Conservation (phyloP, 2,797 vertebrate species). For the Amphiprion clarkii region DNA sequence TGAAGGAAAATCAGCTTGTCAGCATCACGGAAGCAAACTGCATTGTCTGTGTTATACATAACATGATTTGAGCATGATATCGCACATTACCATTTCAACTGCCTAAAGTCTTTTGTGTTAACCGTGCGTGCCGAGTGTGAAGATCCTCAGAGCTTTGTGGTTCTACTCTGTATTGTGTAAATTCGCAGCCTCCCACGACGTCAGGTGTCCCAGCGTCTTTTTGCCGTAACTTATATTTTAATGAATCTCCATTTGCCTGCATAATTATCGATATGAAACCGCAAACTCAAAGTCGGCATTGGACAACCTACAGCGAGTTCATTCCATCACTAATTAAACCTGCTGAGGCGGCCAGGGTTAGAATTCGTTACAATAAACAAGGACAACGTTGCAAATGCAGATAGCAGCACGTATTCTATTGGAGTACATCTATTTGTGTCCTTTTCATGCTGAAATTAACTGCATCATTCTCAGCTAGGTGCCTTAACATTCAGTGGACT, state of each 20-base stretch:
- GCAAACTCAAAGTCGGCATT: slow-evolving; percentile 11
- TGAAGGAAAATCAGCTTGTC: slow-evolving; percentile 62
- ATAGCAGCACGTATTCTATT: slow-evolving; percentile 18
- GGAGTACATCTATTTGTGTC: neutral
- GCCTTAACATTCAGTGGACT: slow-evolving; percentile 8
- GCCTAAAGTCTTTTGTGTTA: slow-evolving; percentile 29
- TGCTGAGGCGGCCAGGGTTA: slow-evolving; percentile 18
- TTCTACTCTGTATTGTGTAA: slow-evolving; percentile 23
- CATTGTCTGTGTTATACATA: slow-evolving; percentile 28
- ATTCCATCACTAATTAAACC: slow-evolving; percentile 44
- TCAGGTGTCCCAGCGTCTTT: slow-evolving; percentile 29
- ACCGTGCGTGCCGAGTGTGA: slow-evolving; percentile 13
- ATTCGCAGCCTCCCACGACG: slow-evolving; percentile 25
- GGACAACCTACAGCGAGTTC: slow-evolving; percentile 32
- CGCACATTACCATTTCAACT: slow-evolving; percentile 39
- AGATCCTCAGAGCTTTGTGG: slow-evolving; percentile 20
- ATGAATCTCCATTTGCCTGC: slow-evolving; percentile 35
- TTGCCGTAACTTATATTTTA: slow-evolving; percentile 49
- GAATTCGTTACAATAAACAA: slow-evolving; percentile 38
- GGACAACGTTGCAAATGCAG: slow-evolving; percentile 14
- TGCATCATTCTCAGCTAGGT: slow-evolving; percentile 5
- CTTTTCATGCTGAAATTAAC: slow-evolving; percentile 18
- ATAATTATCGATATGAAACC: slow-evolving; percentile 34
- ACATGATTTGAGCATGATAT: slow-evolving; percentile 49
- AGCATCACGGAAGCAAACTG: slow-evolving; percentile 41